A percentile compares a stretch with the other conserved stretches of the same genome.
These are phyloP conservation scores for human DNA, from an alignment of 2,113 vertebrate genomes.

Conservation along the genomic window GRCh38 chr5:25680501-25681000, in stretches of 20 bases:
- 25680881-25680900: not conserved
- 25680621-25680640: not conserved
- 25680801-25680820: not conserved
- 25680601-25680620: too few species aligned
- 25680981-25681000: not conserved
- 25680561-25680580: not conserved
- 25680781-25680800: not conserved
- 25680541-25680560: not conserved
- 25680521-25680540: not conserved
- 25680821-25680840: not conserved
- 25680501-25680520: not conserved
- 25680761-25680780: not conserved
- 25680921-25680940: not conserved
- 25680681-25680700: not conserved
- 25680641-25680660: not conserved
- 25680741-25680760: not conserved
- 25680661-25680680: not conserved
- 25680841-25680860: not conserved
- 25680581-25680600: not conserved
- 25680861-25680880: not conserved
- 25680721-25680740: not conserved
- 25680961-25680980: not conserved
- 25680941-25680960: not conserved
- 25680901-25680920: not conserved
- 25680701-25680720: not conserved